These are phyloP conservation scores for Torymus auratus DNA, from an alignment of 2,888 invertebrate species.

Conservation along the genomic window DNA sequence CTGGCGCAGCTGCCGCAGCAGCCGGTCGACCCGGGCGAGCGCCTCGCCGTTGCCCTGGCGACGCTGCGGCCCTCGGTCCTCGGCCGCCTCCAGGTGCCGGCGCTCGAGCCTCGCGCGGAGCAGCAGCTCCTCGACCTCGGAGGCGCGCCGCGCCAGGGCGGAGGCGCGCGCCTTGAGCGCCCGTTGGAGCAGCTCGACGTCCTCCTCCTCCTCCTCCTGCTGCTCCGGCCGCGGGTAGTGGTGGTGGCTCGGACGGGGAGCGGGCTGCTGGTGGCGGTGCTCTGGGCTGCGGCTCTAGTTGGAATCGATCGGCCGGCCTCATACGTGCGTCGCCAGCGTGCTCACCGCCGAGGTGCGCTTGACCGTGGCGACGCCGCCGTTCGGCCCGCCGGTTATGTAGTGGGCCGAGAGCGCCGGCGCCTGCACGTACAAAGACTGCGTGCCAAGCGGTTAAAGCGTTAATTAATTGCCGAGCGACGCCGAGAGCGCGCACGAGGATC, in stretches of 20 bases:
- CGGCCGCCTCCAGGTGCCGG: not conserved
- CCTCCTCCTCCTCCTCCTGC: constrained; percentile 23
- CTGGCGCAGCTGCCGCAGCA: constrained; percentile 68
- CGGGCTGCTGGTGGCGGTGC: constrained; percentile 58
- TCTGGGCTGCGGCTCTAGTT: constrained; percentile 68
- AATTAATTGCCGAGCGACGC: constrained; percentile 26
- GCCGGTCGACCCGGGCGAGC: constrained; percentile 67
- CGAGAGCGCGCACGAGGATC: not conserved
- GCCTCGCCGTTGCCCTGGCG: constrained; percentile 64
- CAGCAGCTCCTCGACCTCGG: constrained; percentile 51
- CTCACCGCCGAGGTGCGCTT: constrained; percentile 79
- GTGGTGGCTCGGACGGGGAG: constrained; percentile 55
- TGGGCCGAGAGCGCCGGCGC: constrained; percentile 73
- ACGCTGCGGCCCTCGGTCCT: not conserved
- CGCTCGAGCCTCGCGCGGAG: constrained; percentile 46
- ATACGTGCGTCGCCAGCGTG: constrained; percentile 83
- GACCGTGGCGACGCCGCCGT: constrained; percentile 79
- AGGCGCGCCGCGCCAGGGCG: constrained; percentile 49
- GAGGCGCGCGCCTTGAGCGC: constrained; percentile 47
- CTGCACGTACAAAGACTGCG: constrained; percentile 64
- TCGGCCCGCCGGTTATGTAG: constrained; percentile 77
- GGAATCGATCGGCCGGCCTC: constrained; percentile 72
- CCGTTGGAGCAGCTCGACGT: not conserved
- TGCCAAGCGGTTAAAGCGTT: constrained; percentile 50
- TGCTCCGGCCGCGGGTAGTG: constrained; percentile 33